Conservation (phyloP, 2,113 vertebrate genomes). For the Urocynchramus pylzowi region DNA sequence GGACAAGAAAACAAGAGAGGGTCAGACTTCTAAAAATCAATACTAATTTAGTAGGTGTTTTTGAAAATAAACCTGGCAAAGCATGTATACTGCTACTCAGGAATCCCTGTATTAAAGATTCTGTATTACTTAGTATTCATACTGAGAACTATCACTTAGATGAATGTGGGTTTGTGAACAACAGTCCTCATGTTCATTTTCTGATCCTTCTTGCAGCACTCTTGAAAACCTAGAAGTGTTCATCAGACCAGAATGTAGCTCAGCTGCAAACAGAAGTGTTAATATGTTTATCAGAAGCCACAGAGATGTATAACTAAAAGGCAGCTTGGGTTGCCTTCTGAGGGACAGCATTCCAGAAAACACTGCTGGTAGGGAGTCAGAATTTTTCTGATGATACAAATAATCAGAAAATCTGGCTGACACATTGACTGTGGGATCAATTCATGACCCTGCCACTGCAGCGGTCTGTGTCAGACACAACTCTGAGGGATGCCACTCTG, state of each 20-base stretch:
- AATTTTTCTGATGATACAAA: not conserved
- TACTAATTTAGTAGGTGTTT: not conserved
- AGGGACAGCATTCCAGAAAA: not conserved
- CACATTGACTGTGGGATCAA: not conserved
- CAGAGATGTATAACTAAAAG: not conserved
- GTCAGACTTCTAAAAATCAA: not conserved
- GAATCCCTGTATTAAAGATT: not conserved
- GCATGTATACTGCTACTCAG: not conserved
- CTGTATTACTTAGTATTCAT: not conserved
- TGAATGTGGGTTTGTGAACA: not conserved
- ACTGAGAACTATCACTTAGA: not conserved
- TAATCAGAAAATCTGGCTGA: not conserved
- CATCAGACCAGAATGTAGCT: not conserved
- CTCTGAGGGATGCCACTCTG: not conserved
- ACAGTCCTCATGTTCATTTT: not conserved
- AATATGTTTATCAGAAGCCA: not conserved
- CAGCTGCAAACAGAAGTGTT: not conserved
- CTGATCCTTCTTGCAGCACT: not conserved
- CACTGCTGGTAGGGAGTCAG: not conserved
- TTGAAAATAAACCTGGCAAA: not conserved
- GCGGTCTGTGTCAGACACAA: not conserved
- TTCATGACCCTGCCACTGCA: not conserved
- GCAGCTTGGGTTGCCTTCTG: not conserved
- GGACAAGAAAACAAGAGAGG: not conserved
- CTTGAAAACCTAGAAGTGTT: not conserved